A percentile compares a stretch with the other conserved stretches of the same genome.
These are phyloP conservation scores for Macrotus californicus DNA, from an alignment of 2,113 vertebrate genomes.

Conservation along the genomic window DNA sequence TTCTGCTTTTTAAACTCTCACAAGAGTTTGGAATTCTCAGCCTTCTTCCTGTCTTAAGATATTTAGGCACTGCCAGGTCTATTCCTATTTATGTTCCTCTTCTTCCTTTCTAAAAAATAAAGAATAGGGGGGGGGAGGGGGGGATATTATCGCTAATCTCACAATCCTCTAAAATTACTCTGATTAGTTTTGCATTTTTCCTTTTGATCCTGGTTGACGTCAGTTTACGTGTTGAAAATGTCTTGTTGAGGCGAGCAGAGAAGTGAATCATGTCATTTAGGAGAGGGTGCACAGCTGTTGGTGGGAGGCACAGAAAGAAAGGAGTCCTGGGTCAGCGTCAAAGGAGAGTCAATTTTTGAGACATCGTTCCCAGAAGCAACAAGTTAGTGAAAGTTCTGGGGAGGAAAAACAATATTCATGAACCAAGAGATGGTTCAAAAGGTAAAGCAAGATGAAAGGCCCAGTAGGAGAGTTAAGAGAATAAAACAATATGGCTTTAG, in stretches of 20 bases:
- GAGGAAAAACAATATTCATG: neutral
- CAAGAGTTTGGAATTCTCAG: neutral
- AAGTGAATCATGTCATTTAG: neutral
- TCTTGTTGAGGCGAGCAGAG: neutral
- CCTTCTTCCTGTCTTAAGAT: neutral
- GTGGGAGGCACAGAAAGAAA: neutral
- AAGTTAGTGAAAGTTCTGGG: neutral
- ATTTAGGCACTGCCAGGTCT: neutral
- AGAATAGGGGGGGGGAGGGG: neutral
- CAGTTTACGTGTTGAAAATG: neutral
- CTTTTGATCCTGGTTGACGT: neutral
- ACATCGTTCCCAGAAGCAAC: conserved; percentile 28
- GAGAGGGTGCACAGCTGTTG: neutral
- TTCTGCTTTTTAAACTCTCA: neutral
- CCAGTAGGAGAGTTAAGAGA: neutral
- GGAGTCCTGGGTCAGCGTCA: neutral
- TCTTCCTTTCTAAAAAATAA: neutral
- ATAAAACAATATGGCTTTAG: neutral
- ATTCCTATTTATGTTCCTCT: neutral
- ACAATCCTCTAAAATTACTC: neutral
- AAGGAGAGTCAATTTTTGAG: neutral
- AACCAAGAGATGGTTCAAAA: conserved; percentile 34
- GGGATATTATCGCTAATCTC: neutral
- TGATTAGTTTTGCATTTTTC: conserved; percentile 34
- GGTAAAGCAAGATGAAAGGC: neutral